phyloP scores from a whole-genome alignment of 2,888 invertebrate genomes.

The Crossocerus cetratus region DNA sequence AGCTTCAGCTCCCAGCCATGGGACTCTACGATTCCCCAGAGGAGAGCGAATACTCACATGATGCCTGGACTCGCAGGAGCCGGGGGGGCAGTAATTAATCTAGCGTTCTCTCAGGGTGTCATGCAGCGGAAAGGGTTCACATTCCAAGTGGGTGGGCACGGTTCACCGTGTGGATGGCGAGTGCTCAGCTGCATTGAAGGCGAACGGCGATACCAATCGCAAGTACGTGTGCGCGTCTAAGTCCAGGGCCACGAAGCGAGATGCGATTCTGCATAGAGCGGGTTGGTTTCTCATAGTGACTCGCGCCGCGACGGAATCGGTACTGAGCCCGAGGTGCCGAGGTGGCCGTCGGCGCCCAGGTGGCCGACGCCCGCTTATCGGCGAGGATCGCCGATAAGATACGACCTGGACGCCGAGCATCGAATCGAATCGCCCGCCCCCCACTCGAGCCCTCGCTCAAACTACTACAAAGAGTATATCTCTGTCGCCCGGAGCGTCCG shows the following conservation, averaged over 20 bases:
- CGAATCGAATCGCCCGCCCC: no score
- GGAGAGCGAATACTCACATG: conserved; percentile 42
- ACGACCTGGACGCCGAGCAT: conserved; percentile 5
- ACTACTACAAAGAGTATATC: no score
- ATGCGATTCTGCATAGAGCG: conserved; percentile 46
- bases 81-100: conserved; percentile 39
- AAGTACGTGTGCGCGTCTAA: conserved; percentile 40
- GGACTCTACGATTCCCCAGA: no score
- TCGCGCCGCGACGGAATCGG: conserved; percentile 30
- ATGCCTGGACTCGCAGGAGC: conserved; percentile 35
- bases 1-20: no score
- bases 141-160: conserved; percentile 41
- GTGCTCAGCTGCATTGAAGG: conserved; percentile 41
- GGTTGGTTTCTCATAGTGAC: conserved; percentile 48
- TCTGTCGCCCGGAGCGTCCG: no score
- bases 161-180: conserved; percentile 37
- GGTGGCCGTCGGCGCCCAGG: conserved; percentile 29
- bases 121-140: conserved; percentile 41
- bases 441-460: no score
- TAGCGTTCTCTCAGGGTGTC: conserved; percentile 31
- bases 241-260: conserved; percentile 45
- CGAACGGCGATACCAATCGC: conserved; percentile 31
- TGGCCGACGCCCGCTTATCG: conserved; percentile 27
- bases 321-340: conserved; percentile 33
- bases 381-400: conserved; percentile 51